These are phyloP conservation scores for Grapholita molesta DNA, from an alignment of 1,140 invertebrate genomes.

Conservation along the genomic window DNA sequence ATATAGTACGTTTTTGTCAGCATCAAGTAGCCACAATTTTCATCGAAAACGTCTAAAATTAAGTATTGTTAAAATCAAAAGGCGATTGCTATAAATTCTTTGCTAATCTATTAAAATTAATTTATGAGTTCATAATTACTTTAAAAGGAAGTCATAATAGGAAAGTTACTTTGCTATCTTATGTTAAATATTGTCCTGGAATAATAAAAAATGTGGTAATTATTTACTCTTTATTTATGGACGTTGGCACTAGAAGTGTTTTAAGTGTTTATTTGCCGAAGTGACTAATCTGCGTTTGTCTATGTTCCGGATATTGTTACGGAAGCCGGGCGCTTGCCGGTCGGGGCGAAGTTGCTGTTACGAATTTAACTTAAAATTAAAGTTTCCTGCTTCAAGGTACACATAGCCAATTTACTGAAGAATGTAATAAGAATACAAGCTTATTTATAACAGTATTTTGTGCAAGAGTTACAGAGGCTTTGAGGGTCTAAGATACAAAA, in stretches of 20 bases:
- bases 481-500: background rate
- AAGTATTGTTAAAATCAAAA: too few species aligned
- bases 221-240: too few species aligned
- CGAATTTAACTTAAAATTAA: background rate
- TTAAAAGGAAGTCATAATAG: too few species aligned
- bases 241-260: background rate
- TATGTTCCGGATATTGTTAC: constrained; percentile 8
- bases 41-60: too few species aligned
- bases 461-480: background rate
- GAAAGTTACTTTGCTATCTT: too few species aligned
- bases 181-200: too few species aligned
- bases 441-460: background rate
- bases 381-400: background rate
- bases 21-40: too few species aligned
- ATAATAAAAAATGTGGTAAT: too few species aligned
- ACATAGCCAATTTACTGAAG: background rate
- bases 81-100: too few species aligned
- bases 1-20: too few species aligned
- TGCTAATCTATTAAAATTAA: too few species aligned
- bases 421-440: background rate
- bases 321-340: background rate
- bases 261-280: background rate
- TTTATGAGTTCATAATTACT: too few species aligned
- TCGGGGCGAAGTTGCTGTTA: background rate
- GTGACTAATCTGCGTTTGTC: background rate